Conservation (phyloP, 2,113 vertebrate species). For the Lynx canadensis region DNA sequence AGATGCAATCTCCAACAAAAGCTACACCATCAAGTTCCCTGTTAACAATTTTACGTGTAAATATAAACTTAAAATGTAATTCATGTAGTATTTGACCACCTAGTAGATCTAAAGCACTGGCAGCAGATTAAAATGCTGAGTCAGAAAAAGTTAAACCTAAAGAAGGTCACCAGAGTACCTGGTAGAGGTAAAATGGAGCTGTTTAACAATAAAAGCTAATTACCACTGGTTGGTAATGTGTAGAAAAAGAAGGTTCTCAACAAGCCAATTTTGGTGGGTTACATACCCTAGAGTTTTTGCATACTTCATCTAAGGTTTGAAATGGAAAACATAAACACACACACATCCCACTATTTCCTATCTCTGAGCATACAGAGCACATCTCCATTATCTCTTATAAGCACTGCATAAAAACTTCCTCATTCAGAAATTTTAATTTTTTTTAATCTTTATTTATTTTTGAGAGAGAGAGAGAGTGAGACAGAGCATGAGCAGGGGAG, state of each 20-base stretch:
- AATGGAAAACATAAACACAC: not conserved
- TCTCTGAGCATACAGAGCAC: not conserved
- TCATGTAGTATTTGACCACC: not conserved
- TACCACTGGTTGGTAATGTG: not conserved
- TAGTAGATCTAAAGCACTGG: not conserved
- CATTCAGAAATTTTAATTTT: not conserved
- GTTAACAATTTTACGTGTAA: not conserved
- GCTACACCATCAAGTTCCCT: not conserved
- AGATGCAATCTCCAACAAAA: conserved; percentile 7
- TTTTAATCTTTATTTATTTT: too few relatives aligned
- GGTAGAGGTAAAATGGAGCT: not conserved
- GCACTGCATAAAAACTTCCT: not conserved
- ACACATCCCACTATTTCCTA: too few relatives aligned
- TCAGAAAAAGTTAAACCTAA: not conserved
- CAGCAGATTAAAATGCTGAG: not conserved
- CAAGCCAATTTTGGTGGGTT: not conserved
- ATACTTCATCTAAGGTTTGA: not conserved
- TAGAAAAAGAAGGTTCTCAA: not conserved
- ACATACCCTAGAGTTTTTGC: not conserved
- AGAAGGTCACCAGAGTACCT: not conserved
- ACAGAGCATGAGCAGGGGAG: too few relatives aligned
- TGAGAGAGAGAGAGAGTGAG: too few relatives aligned
- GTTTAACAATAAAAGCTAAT: not conserved
- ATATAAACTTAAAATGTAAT: conserved; percentile 3
- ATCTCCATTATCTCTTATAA: not conserved